Evolutionary conservation across 92 coral and sea anemone genomes (phyloP).

Genomic region (Montipora capitata): DNA sequence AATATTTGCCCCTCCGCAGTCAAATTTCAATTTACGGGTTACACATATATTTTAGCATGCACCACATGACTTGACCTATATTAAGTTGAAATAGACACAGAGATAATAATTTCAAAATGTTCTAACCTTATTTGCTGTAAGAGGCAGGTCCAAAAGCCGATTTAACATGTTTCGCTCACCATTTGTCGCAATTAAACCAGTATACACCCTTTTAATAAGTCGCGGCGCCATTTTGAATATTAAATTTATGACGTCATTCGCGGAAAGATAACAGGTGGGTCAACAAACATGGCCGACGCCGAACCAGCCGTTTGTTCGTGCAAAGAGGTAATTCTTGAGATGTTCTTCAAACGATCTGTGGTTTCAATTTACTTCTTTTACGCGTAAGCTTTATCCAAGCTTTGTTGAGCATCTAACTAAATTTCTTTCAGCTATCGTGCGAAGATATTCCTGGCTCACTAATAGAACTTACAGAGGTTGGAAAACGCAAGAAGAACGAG

Average conservation of each 20-base stretch:
- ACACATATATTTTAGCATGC: too few species aligned
- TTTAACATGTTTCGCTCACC: too few species aligned
- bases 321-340: background rate
- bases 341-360: background rate
- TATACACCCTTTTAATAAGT: slow-evolving; percentile 15
- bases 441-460: slow-evolving; percentile 13
- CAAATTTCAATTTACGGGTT: too few species aligned
- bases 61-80: too few species aligned
- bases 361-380: background rate
- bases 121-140: too few species aligned
- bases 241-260: background rate
- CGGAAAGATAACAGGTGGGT: background rate
- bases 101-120: too few species aligned
- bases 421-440: slow-evolving; percentile 6
- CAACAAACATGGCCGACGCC: background rate
- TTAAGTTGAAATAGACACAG: too few species aligned
- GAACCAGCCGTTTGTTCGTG: background rate
- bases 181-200: too few species aligned
- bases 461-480: background rate
- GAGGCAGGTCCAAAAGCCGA: too few species aligned
- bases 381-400: background rate
- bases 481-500: slow-evolving; percentile 8
- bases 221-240: background rate
- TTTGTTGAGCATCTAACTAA: background rate
- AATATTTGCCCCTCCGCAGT: too few species aligned